phyloP scores from a whole-genome alignment of 2,797 vertebrate genomes.

The Acanthurus lineatus region DNA sequence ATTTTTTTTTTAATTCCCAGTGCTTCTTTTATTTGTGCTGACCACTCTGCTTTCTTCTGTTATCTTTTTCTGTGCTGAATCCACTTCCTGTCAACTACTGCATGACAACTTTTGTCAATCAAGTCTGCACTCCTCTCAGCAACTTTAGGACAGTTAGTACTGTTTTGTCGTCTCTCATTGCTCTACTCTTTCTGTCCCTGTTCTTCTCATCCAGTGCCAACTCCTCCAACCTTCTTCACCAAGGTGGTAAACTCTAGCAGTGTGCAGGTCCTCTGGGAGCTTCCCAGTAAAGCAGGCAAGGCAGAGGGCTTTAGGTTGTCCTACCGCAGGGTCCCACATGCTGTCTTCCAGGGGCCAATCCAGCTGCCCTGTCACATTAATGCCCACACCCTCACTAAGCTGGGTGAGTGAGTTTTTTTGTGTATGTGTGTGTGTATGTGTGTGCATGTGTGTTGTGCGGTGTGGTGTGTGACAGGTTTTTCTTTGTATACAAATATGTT shows the following conservation, averaged over 20 bases:
- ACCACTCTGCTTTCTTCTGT: not conserved
- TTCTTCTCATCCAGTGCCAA: slow-evolving; percentile 72
- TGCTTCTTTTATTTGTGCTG: not conserved
- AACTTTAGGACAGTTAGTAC: not conserved
- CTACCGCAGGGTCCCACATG: slow-evolving; percentile 78
- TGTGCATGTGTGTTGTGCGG: not conserved
- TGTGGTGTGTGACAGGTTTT: not conserved
- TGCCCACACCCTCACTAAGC: slow-evolving; percentile 78
- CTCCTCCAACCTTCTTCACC: slow-evolving; percentile 82
- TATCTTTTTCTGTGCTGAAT: not conserved
- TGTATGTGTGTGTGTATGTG: not conserved
- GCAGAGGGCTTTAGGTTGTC: slow-evolving; percentile 86
- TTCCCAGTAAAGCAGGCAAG: slow-evolving; percentile 75
- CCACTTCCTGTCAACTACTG: not conserved
- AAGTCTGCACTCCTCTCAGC: not conserved
- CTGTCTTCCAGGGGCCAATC: slow-evolving; percentile 75
- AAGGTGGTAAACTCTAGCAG: slow-evolving; percentile 83
- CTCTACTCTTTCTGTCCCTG: not conserved
- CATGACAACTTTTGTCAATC: not conserved
- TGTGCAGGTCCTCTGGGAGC: slow-evolving; percentile 86
- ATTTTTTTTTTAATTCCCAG: not conserved
- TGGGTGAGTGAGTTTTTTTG: slow-evolving; percentile 73
- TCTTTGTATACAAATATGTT: not conserved
- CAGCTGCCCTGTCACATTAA: slow-evolving; percentile 74
- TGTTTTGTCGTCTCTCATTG: not conserved